A percentile compares a stretch with the other conserved stretches of the same genome.
These are phyloP conservation scores for Drosophila buzzatii DNA, from an alignment of 2,888 invertebrate genomes.

Conservation along the genomic window DNA sequence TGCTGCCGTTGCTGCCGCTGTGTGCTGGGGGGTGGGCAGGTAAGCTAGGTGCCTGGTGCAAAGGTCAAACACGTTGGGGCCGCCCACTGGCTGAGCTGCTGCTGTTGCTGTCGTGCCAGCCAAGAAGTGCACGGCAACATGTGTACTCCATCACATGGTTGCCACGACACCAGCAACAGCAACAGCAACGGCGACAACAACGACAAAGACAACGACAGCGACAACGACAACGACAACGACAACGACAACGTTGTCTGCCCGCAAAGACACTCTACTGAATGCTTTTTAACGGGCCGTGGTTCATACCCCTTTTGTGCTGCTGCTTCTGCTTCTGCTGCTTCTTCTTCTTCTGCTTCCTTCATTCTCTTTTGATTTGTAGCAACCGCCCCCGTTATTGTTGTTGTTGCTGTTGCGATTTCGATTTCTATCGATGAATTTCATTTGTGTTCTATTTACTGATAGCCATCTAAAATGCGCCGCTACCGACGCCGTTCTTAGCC, in stretches of 20 bases:
- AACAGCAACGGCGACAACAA: conserved; percentile 24
- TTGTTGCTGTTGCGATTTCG: conserved; percentile 69
- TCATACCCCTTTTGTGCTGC: neutral
- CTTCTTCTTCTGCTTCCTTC: neutral
- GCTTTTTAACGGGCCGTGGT: conserved; percentile 16
- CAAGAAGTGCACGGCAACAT: conserved; percentile 72
- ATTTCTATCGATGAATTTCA: conserved; percentile 84
- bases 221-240: conserved; percentile 13
- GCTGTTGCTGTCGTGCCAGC: conserved; percentile 63
- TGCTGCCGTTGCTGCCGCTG: conserved; percentile 37
- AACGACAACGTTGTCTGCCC: conserved; percentile 29
- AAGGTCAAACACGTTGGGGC: conserved; percentile 63
- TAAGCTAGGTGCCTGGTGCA: conserved; percentile 44
- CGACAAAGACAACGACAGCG: neutral
- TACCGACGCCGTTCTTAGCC: conserved; percentile 69
- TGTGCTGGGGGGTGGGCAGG: conserved; percentile 3
- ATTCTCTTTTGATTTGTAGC: conserved; percentile 45
- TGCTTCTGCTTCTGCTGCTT: neutral
- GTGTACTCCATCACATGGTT: conserved; percentile 79
- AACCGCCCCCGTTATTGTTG: conserved; percentile 45
- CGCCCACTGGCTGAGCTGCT: conserved; percentile 40
- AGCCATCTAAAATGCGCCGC: conserved; percentile 82
- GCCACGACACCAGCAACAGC: conserved; percentile 56
- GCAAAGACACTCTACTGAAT: conserved; percentile 19
- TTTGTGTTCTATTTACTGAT: conserved; percentile 84